Base-by-base conservation (phyloP, 2,797 vertebrate genomes). In the Scarus forsteni region DNA sequence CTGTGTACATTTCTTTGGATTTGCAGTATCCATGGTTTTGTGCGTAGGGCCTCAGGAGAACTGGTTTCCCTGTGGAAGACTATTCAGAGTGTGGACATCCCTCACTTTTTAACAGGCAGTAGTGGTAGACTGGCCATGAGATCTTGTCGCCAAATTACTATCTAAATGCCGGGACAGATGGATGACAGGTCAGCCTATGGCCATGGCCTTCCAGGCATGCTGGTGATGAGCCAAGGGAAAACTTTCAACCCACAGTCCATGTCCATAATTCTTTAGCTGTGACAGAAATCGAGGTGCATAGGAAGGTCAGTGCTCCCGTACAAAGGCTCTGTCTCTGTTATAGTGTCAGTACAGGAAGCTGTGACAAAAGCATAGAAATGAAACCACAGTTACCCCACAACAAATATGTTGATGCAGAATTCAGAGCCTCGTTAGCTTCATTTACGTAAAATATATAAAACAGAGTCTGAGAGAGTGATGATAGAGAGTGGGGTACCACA, bases 1-100 rank as follows among this genome's bases (percentile, higher is more conserved):
- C 59, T 44, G 3, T 69, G 45, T 54, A 43, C 54, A 72, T 78
- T 64, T 77, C 18, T 64, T 53, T 75, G 46, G 39, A 60, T 70
- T 62, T 55, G 58, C 70, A 59, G 82, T 82, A 62, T 79, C 85
- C 78, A 83, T 79, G 77, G 51, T 83, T 83, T 74, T 78, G 51
- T 15, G 69, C 77, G 48, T 45, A 40, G 59, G 52, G 15, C 53
- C 27, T 4, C 11, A 36, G 40, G 60, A 75, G 35, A 66, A 71
- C 64, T 16, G 9, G 63, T 58, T 55, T 58, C 61, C 45, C 14
- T 11, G 54, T 65, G 40, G 14, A 80, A 27, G 59, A 18, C 56
- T 58, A 79, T 85, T 86, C 59, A 80, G 44, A 70, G 35, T 6
- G 6, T 5, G 14, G 44, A 60, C 58, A 70, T 66, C 10, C 40